Evolutionary conservation across 2,888 invertebrate species (phyloP).

Genomic region (Cephus pygmeus): DNA sequence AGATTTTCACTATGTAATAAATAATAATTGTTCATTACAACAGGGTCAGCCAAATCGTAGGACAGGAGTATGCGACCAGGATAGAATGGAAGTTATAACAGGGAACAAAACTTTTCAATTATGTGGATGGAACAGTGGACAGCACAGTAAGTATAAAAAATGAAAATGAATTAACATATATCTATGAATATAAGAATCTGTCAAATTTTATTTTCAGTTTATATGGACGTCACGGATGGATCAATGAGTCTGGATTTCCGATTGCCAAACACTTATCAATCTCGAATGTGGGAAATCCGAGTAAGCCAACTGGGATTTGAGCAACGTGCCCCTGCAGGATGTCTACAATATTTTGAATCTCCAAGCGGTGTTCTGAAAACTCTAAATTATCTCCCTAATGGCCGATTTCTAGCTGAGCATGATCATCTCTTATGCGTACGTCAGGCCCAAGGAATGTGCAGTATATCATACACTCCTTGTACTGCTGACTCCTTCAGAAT

Average conservation of each 20-base stretch:
- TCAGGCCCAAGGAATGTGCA: constrained; percentile 77
- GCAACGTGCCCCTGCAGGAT: constrained; percentile 80
- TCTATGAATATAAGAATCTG: not conserved
- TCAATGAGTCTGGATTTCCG: constrained; percentile 67
- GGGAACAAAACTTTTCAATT: constrained; percentile 68
- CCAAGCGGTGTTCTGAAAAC: constrained; percentile 76
- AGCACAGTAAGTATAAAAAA: constrained; percentile 75
- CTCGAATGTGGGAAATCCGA: constrained; percentile 83
- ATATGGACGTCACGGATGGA: constrained; percentile 75
- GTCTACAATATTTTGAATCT: constrained; percentile 79
- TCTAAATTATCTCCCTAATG: constrained; percentile 85
- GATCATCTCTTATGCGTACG: constrained; percentile 83
- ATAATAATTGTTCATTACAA: not conserved
- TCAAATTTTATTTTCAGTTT: constrained; percentile 68
- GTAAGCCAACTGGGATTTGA: constrained; percentile 82
- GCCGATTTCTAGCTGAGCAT: constrained; percentile 82
- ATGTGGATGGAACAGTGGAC: constrained; percentile 87
- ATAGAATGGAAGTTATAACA: constrained; percentile 67
- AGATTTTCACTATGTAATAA: not conserved
- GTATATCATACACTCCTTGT: constrained; percentile 81
- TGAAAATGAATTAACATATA: not conserved
- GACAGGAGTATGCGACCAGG: constrained; percentile 84
- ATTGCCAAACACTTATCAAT: constrained; percentile 73
- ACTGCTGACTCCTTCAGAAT: constrained; percentile 82
- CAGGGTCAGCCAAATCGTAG: constrained; percentile 85